Base-by-base conservation (phyloP, 2,797 vertebrate species). In the Hephaestus fuliginosus region DNA sequence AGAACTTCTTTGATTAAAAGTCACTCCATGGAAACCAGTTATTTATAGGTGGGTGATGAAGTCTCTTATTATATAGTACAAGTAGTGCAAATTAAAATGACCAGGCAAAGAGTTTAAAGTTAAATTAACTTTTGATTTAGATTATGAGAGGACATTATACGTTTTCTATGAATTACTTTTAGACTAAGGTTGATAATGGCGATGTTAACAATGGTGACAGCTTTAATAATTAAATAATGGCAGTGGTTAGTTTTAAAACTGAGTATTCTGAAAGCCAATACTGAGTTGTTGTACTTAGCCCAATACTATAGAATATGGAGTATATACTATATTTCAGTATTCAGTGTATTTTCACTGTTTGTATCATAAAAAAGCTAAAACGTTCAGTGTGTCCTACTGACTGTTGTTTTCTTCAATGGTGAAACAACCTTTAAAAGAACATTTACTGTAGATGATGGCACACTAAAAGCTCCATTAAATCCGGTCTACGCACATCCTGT, bases 1-100 rank as follows among this genome's bases (percentile, higher is more conserved):
- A 60, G 7, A 58, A 15, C 18, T 11, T 76, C 20, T 57, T 73
- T 81, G 22, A 69, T 88, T 79, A 62, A 84, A 78, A 72, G 53
- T 58, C 14, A 44, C 46, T 55, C 18, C 8, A 25, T n/a, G 30
- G 36, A 84, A 85, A 62, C 17, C 18, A 78, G 44, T 20, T 64
- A 51, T 68, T 70, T 70, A 63, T 55, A 55, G 25, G 4, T 69
- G 41, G 44, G 43, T 14, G 11, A 28, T 63, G 46, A 77, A 76
- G 56, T 82, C 61, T 62, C 17, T 81, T 30, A 60, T 67, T 36
- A 67, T n/a, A 76, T n/a, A 33, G 30, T 33, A 33, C 10, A 51
- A 65, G 46, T 20, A 11, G 20, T 4, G 12, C 17, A 67, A 82
- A 84, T 81, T 56, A 20, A 74, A 79, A 69, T 30, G 53, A 65